phyloP scores from a whole-genome alignment of 2,888 invertebrate genomes.

The Helobdella robusta region DNA sequence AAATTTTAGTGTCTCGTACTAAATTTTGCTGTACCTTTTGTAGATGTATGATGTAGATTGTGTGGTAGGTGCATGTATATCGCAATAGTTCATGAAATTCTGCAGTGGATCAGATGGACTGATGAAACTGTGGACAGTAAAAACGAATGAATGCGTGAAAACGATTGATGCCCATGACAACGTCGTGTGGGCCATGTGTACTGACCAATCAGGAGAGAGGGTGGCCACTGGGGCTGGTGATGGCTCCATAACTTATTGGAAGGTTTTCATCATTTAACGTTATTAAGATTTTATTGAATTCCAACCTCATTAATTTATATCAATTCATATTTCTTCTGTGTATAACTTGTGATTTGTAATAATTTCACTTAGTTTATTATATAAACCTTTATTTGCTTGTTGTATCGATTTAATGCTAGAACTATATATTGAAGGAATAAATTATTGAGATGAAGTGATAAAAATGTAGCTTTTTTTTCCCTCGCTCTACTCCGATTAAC shows the following conservation, averaged over 20 bases:
- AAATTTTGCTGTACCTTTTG: no score
- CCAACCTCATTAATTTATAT: not conserved
- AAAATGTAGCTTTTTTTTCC: no score
- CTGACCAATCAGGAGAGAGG: conserved; percentile 59
- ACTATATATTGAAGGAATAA: no score
- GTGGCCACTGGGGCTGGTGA: conserved; percentile 79
- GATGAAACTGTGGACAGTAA: conserved; percentile 83
- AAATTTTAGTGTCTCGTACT: not conserved
- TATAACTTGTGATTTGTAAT: not conserved
- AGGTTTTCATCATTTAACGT: conserved; percentile 42
- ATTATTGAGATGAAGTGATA: no score
- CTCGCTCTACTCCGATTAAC: no score
- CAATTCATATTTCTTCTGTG: no score
- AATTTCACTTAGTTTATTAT: not conserved
- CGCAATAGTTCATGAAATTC: no score
- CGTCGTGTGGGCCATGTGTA: conserved; percentile 55
- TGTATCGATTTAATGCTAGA: no score
- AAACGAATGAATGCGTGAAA: conserved; percentile 71
- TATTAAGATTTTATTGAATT: not conserved
- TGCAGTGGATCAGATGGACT: conserved; percentile 75
- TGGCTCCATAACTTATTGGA: conserved; percentile 73
- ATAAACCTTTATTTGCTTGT: not conserved
- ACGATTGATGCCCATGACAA: conserved; percentile 79
- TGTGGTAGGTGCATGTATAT: no score
- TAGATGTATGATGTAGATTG: no score